These are phyloP conservation scores for Samia ricini DNA, from an alignment of 1,140 invertebrate genomes.

Conservation along the genomic window DNA sequence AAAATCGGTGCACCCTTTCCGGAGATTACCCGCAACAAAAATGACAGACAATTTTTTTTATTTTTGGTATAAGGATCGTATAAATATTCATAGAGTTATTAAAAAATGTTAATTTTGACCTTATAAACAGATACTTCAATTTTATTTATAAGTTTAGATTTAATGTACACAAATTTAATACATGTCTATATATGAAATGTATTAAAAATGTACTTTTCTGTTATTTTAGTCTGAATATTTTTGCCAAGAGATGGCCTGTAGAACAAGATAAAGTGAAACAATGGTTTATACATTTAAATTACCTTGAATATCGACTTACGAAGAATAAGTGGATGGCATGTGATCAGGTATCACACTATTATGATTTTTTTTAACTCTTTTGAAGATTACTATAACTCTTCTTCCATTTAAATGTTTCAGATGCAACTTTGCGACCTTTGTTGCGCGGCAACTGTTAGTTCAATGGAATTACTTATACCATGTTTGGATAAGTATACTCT, in stretches of 20 bases:
- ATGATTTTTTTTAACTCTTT: background rate
- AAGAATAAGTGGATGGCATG: constrained; percentile 41
- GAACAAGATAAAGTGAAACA: constrained; percentile 31
- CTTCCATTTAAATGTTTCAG: constrained; percentile 30
- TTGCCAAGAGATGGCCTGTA: constrained; percentile 40
- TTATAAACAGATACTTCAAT: too few species aligned
- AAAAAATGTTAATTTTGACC: too few species aligned
- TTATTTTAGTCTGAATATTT: constrained; percentile 48
- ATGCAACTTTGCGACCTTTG: constrained; percentile 55
- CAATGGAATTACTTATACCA: constrained; percentile 38
- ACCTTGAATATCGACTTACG: constrained; percentile 39
- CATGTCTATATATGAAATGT: too few species aligned
- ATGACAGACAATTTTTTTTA: too few species aligned
- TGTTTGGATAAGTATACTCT: constrained; percentile 30
- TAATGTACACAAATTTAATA: too few species aligned
- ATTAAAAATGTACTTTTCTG: background rate
- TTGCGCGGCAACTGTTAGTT: constrained; percentile 43
- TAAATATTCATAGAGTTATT: too few species aligned
- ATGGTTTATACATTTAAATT: constrained; percentile 42
- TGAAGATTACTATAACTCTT: background rate
- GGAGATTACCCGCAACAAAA: too few species aligned
- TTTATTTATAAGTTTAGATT: too few species aligned
- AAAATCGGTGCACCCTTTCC: too few species aligned
- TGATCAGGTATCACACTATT: constrained; percentile 35
- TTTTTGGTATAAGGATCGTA: too few species aligned